These are phyloP conservation scores for Sphenodon punctatus DNA, from an alignment of 2,797 vertebrate species.

Conservation along the genomic window DNA sequence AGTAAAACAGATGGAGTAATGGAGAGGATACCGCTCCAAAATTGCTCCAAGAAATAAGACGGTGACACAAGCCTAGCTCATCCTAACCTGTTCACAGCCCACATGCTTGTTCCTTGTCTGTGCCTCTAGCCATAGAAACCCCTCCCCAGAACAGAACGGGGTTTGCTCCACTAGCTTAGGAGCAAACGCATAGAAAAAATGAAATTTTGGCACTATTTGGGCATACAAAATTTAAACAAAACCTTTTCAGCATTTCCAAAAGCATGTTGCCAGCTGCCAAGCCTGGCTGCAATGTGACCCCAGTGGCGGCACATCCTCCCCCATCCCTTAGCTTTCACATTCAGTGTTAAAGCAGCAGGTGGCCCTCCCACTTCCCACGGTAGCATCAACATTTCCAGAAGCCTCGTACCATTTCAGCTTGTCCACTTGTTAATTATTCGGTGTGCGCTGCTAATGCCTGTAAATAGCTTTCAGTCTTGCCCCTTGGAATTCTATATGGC, in stretches of 20 bases:
- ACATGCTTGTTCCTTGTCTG: not conserved
- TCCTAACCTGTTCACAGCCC: not conserved
- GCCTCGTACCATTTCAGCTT: not conserved
- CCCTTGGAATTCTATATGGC: not conserved
- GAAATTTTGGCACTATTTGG: not conserved
- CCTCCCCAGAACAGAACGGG: not conserved
- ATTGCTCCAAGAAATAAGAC: not conserved
- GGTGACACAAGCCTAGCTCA: not conserved
- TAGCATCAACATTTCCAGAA: not conserved
- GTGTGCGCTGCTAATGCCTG: not conserved
- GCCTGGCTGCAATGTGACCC: not conserved
- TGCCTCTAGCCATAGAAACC: not conserved
- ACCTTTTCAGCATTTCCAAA: rapidly evolving
- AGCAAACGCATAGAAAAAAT: not conserved
- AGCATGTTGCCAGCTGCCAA: rapidly evolving
- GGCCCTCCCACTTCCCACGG: not conserved
- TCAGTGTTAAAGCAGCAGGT: not conserved
- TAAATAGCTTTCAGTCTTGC: not conserved
- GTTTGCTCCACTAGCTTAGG: not conserved
- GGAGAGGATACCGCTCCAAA: not conserved
- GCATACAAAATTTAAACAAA: not conserved
- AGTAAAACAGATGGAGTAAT: slow-evolving; percentile 11
- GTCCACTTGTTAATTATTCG: not conserved
- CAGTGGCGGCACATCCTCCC: not conserved
- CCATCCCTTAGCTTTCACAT: not conserved